Percentiles rank a stretch among this genome's conserved stretches.
phyloP scores from a whole-genome alignment of 2,797 vertebrate species.

The Masticophis lateralis region DNA sequence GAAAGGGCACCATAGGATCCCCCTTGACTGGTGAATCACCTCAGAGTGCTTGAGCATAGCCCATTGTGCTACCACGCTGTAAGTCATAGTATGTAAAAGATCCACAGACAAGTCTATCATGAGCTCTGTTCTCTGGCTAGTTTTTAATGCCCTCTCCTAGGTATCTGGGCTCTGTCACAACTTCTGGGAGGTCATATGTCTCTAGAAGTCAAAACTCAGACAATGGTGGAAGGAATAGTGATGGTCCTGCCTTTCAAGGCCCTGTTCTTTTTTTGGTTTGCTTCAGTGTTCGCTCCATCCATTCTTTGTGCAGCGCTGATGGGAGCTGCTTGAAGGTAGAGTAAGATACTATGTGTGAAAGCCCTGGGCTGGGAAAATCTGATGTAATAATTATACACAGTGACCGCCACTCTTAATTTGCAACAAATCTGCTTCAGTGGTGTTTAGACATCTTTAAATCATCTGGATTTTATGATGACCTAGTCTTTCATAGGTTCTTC shows the following conservation, averaged over 20 bases:
- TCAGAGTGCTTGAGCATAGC: background rate
- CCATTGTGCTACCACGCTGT: background rate
- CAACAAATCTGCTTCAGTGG: background rate
- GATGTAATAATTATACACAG: slow-evolving; percentile 28
- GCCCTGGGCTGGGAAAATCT: background rate
- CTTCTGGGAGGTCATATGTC: background rate
- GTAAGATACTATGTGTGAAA: background rate
- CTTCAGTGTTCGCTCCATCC: background rate
- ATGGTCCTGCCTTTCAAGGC: background rate
- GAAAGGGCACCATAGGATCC: background rate
- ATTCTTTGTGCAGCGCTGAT: background rate
- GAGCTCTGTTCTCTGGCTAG: background rate
- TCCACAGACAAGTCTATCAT: background rate
- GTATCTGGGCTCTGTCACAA: background rate
- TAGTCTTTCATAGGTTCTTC: background rate
- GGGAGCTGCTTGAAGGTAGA: background rate
- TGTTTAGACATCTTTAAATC: background rate
- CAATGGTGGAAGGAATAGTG: background rate
- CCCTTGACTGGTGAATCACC: background rate
- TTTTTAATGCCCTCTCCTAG: background rate
- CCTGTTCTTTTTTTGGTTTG: background rate
- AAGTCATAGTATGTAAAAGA: background rate
- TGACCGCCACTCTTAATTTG: background rate
- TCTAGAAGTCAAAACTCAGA: background rate
- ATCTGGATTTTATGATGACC: fast-evolving